Base-by-base conservation (phyloP, 2,888 invertebrate genomes). In the Eulithis prunata region DNA sequence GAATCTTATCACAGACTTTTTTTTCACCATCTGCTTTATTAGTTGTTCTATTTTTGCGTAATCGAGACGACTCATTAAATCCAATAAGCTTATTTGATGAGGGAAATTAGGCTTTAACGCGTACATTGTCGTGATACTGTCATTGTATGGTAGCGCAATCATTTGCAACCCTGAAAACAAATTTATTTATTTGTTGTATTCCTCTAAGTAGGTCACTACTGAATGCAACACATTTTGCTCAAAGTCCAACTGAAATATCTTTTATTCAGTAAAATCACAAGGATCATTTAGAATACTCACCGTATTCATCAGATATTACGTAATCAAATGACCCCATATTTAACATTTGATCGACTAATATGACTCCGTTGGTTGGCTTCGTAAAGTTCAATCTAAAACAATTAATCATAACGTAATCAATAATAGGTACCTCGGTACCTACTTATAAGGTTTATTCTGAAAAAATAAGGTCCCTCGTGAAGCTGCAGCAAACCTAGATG, bases 61-160 rank as follows among this genome's bases (percentile, higher is more conserved):
- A 49, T 93, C 91, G 21, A 96, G 75, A 1, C 80, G 79, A 0
- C 82, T 81, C 80, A 95, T 88, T 7, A 96, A 78, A 1, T 90
- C 82, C 6, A 86, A 78, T 49, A 96, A 78, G 41, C 84, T 93
- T 6, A 85, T 73, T 6, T 80, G 81, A 47, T 91, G 86, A 0
- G 83, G 82, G 7, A 75, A 69, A 12, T 84, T 87, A 0, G 97
- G 96, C 72, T 96, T 90, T 6, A 97, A 78, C 2, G 95, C 93
- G 78, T 96, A 96, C 94, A 97, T 95, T 0, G 91, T 92, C 52
- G 94, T 95, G 52, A 92, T 88, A 58, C 92, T 94, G 64, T 95
- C 96, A 82, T 95, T 95, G 84, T 97, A 97, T 0, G 96, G 96
- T 4, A 97, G 86, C 0, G 95, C 95, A 68, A 96, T 74, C 77